These are phyloP conservation scores for Tethya wilhelma DNA, from an alignment of 37 sponge, comb jelly and placozoan genomes.

Conservation along the genomic window DNA sequence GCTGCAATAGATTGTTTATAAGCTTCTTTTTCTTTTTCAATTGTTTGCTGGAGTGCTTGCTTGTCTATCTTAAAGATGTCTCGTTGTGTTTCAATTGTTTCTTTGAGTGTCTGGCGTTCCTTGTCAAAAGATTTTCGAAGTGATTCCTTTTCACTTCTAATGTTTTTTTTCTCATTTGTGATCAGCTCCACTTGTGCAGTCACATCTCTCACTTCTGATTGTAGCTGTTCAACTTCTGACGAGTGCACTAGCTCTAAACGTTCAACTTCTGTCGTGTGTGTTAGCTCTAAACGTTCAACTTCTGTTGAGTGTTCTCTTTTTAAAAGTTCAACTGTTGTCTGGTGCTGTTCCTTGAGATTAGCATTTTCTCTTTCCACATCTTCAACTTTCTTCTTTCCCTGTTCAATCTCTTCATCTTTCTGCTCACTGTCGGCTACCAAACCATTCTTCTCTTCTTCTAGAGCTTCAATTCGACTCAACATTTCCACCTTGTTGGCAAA, in stretches of 20 bases:
- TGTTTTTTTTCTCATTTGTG: not conserved
- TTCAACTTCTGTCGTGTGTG: not conserved
- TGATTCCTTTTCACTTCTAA: not conserved
- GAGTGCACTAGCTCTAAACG: not conserved
- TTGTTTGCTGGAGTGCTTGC: too few species aligned
- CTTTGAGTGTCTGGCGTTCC: too few species aligned
- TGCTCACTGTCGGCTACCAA: not conserved
- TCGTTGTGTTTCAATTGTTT: too few species aligned
- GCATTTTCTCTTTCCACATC: not conserved
- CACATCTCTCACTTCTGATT: not conserved
- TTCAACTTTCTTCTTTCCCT: not conserved
- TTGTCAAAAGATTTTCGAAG: not conserved
- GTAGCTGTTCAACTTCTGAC: not conserved
- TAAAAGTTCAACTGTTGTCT: not conserved
- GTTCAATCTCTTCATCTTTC: not conserved
- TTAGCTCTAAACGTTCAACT: not conserved
- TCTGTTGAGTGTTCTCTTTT: not conserved
- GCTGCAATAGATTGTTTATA: too few species aligned
- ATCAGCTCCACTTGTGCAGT: too few species aligned
- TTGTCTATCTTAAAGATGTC: too few species aligned
- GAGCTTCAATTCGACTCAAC: not conserved
- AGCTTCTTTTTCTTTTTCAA: too few species aligned
- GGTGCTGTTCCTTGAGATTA: not conserved
- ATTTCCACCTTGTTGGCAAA: constrained; percentile 29
- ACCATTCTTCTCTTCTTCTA: constrained; percentile 3